Percentiles rank a stretch among this genome's conserved stretches.
phyloP scores from a whole-genome alignment of 2,888 invertebrate genomes.

The Conops quadrifasciatus region DNA sequence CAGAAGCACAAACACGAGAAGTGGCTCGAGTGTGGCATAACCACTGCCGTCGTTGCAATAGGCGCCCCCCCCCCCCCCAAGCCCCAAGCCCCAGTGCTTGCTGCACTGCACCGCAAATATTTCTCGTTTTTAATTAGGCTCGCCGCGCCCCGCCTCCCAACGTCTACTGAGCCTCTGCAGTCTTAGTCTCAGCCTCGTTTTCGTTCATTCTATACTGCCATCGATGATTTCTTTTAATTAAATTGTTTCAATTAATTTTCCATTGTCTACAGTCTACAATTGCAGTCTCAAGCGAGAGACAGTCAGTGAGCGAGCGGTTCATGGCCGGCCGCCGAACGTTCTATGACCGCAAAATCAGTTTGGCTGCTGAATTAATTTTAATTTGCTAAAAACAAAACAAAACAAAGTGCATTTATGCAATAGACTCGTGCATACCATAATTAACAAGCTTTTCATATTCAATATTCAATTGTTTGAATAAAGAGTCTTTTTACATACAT shows the following conservation, averaged over 20 bases:
- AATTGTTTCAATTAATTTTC: constrained; percentile 17
- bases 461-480: too few species aligned
- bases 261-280: constrained; percentile 15
- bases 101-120: constrained; percentile 6
- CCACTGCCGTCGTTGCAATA: too few species aligned
- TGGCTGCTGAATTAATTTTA: too few species aligned
- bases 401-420: too few species aligned
- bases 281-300: background rate
- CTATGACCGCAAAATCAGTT: background rate
- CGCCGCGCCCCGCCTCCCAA: background rate
- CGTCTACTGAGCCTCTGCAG: background rate
- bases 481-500: too few species aligned
- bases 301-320: background rate
- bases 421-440: too few species aligned
- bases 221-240: constrained; percentile 22
- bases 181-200: background rate
- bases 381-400: too few species aligned
- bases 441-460: too few species aligned
- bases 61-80: background rate
- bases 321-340: background rate
- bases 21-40: background rate
- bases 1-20: background rate
- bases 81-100: background rate
- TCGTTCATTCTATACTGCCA: background rate
- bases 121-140: constrained; percentile 3